These are phyloP conservation scores for Rhegmatorhina hoffmannsi DNA, from an alignment of 2,113 vertebrate species.

Conservation along the genomic window DNA sequence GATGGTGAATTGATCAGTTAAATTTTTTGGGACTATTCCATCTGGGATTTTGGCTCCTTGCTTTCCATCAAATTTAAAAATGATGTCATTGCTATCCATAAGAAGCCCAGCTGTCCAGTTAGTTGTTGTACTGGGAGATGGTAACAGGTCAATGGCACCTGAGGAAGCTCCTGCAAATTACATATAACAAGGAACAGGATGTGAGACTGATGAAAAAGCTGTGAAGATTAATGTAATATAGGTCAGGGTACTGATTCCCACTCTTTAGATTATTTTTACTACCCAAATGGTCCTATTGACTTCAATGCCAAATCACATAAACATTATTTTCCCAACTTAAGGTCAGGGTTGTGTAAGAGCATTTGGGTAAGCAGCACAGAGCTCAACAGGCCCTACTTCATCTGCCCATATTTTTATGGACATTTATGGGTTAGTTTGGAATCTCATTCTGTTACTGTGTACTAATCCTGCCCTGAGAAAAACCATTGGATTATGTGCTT, in stretches of 20 bases:
- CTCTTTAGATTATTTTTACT: background rate
- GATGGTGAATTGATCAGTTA: slow-evolving; percentile 97
- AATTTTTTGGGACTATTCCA: slow-evolving; percentile 91
- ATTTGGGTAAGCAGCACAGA: background rate
- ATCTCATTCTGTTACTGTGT: background rate
- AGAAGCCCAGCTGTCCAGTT: slow-evolving; percentile 93
- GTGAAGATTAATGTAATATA: background rate
- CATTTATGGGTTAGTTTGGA: background rate
- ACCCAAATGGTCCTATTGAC: background rate
- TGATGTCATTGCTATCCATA: slow-evolving; percentile 88
- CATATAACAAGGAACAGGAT: background rate
- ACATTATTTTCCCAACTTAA: background rate
- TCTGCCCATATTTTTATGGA: background rate
- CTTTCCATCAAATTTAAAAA: slow-evolving; percentile 93
- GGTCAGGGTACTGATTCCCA: background rate
- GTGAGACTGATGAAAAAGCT: background rate
- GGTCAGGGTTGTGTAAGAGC: background rate
- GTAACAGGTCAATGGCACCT: slow-evolving; percentile 93
- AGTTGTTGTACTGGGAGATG: slow-evolving; percentile 82
- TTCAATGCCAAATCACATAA: background rate
- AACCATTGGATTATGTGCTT: background rate
- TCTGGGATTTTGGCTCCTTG: slow-evolving; percentile 96
- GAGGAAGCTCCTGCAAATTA: slow-evolving; percentile 87
- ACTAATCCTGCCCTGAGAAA: background rate
- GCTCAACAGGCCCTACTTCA: background rate